Base-by-base conservation (phyloP, 2,797 vertebrate species). In the Artibeus lituratus region DNA sequence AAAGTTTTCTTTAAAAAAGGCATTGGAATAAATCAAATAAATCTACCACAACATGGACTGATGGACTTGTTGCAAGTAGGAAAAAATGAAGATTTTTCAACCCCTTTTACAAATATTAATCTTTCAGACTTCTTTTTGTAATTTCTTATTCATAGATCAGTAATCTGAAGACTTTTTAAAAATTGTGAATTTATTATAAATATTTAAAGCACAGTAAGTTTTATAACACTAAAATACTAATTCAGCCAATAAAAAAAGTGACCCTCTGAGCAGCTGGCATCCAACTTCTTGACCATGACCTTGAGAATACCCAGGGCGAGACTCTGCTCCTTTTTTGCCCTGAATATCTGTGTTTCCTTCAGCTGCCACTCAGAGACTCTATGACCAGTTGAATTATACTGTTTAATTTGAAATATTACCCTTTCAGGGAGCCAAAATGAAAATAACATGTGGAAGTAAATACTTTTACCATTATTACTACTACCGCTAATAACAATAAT, bases 291-390 rank as follows among this genome's bases (percentile, higher is more conserved):
- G 67, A 99, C 99, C 99, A 99, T 99, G 6, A 99, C 98, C 96
- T 99, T 99, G 94, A 99, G 99, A 97, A 99, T 98, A 74, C 98
- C 99, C 93, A 99, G 96, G 35, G 99, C 99, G 10, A 93, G 98
- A 83, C 98, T 99, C 84, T 99, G 99, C 90, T 99, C 99, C 95
- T 99, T 99, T 98, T 99, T 99, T 26, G 98, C 99, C 99, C 99
- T 99, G 98, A 99, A 99, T 96, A 99, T 99, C 97, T 99, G 99
- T 8, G 99, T 99, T 98, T 99, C 99, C 98, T 99, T 99, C 96
- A 99, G 98, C 7, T 99, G 99, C 99, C 99, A 99, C n/a, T 98
- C 98, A 29, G 98, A 99, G 82, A 99, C 98, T 47, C 97, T 97
- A 53, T 94, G 96, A 21, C 96, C 94, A 0, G 37, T 37, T 70